Conservation (phyloP, 2,888 invertebrate genomes). For the Agrotis segetum region DNA sequence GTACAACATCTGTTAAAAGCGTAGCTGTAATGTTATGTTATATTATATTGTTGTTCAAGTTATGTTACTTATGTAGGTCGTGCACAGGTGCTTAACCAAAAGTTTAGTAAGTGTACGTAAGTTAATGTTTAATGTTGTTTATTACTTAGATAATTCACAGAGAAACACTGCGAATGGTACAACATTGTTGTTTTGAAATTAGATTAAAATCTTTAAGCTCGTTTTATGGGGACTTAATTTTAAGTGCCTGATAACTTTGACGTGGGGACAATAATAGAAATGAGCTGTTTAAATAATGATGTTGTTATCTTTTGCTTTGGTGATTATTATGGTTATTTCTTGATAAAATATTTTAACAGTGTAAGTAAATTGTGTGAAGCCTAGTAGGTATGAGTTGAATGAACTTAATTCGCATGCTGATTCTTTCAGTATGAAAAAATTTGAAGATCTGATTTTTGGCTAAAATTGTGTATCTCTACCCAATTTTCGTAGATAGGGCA, state of each 20-base stretch:
- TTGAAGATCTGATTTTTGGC: no score
- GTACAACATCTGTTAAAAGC: conserved; percentile 84
- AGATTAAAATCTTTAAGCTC: conserved; percentile 40
- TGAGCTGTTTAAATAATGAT: conserved; percentile 36
- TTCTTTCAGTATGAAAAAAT: no score
- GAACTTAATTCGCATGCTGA: no score
- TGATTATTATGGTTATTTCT: conserved; percentile 27
- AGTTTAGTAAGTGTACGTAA: conserved; percentile 56
- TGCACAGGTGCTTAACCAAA: conserved; percentile 60
- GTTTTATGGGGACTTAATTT: conserved; percentile 49
- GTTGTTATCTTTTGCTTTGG: conserved; percentile 17
- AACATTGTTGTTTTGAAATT: conserved; percentile 38
- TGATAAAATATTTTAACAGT: conserved; percentile 21
- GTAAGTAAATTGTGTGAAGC: neutral
- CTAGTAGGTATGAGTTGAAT: no score
- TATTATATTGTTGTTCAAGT: conserved; percentile 74
- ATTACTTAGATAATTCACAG: conserved; percentile 51
- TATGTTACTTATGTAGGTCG: conserved; percentile 72
- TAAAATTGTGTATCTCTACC: no score
- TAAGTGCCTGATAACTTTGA: conserved; percentile 42
- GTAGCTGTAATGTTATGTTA: conserved; percentile 70
- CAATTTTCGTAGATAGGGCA: no score
- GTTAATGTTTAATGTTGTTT: conserved; percentile 48
- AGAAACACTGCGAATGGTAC: conserved; percentile 42
- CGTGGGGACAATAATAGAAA: conserved; percentile 34